Evolutionary conservation across 2,113 vertebrate genomes (phyloP), one percentile per base, ranked within the genome.

Genomic region (Hippopotamus amphibius): DNA sequence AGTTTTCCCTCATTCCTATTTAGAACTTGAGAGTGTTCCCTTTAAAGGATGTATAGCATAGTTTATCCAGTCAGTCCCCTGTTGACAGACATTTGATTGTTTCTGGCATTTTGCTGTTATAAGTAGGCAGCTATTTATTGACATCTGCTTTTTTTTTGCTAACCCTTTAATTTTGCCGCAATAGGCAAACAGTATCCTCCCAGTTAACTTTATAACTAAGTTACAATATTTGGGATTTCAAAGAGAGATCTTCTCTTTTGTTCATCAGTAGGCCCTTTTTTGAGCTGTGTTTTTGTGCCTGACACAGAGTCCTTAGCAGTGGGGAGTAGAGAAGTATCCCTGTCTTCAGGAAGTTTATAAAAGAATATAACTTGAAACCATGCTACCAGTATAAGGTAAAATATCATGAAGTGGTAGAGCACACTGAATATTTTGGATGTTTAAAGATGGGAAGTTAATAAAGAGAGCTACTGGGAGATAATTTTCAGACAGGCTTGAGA

Each of bases 121-220:
- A 87, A 96, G 69, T 59, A 83, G n/a, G 46, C 79, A 87, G 17
- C 55, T 92, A 1, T 74, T 88, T 95, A 87, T 66, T 79, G 55
- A 72, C 2, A 55, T 77, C 55, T 79, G n/a, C 13, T 66, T 95
- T 48, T 79, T 88, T 82, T 80, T 55, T 55, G 5, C 28, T 96
- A 69, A 91, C 63, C 21, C 69, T 97, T 90, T 61, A 94, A 94
- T 46, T 90, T 96, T 92, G 15, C 46, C 26, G 26, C 19, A 43
- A 1, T 41, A 68, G 21, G 50, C 76, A 71, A 81, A 85, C 46
- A 76, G 2, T 83, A 41, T 46, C 74, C 30, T 95, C 46, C 61
- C 66, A 79, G 43, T 84, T 92, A 93, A 50, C 53, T 82, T 46
- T 83, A 1, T 66, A 89, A 76, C 37, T 37, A 72, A 74, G 5